Base-by-base conservation (phyloP, 2,113 vertebrate species). In the Erpornis zantholeuca region DNA sequence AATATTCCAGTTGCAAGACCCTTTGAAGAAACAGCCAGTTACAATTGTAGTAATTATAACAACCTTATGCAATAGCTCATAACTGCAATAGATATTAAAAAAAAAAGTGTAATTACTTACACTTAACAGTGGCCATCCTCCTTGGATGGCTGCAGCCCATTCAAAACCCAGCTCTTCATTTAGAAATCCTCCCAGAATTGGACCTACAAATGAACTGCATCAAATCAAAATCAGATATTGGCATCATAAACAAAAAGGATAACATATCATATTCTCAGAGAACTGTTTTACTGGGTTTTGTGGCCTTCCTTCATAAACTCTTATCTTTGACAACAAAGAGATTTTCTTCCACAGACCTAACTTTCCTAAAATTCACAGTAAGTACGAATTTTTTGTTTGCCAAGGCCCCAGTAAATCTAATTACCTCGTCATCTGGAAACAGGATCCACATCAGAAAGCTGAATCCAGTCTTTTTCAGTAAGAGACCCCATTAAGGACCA, bases 201-300 rank as follows among this genome's bases (percentile, higher is more conserved):
- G 99, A 40, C 99, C 99, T 80, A 98, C 95, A 94, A 99, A 99
- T 96, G 98, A 98, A 88, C 99, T 99, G 80, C 40, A 94, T 88
- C 54, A 91, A 72, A 91, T 36, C 23, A 49, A 80, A 73, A 70
- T 24, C 33, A 87, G 36, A 10, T 45, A 86, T 4, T 44, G 15
- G 11, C 40, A 94, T 42, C 38, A 11, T 35, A 91, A 73, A 78
- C 16, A 60, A 45, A 84, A 88, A 76, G 59, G 16, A 7, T 21
- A 86, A 82, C 3, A 8, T 12, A 82, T 2, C 11, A 31, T n/a
- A 36, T 82, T 76, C 6, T 90, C 54, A 20, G 38, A 44, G 1
- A 89, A 64, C 7, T 18, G 38, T 61, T 78, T 70, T 28, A 15
- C 8, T 86, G 31, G 2, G 1, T 60, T 92, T 83, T n/a, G 28